Evolutionary conservation across 2,113 vertebrate species (phyloP), one percentile per base, ranked within the genome.

Genomic region (Chloroceryle aenea): DNA sequence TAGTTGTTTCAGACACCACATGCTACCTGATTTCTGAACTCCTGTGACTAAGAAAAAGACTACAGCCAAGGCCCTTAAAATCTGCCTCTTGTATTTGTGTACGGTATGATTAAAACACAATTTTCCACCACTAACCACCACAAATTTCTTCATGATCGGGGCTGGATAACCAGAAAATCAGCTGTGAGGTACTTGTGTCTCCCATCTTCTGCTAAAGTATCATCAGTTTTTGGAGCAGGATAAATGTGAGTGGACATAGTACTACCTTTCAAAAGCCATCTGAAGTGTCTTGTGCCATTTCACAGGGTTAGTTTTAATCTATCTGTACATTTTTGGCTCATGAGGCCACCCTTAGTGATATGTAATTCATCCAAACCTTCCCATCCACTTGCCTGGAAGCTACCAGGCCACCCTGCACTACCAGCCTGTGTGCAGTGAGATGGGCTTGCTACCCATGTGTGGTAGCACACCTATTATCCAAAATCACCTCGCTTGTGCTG

Each of bases 401-500:
- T 48, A 48, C 47, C 47, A 52, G 50, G 50, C 42, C 20, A 42
- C 9, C 58, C 58, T 36, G 66, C 19, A 4, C 27, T 48, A 72
- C 26, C 40, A 58, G 26, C 45, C 26, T 43, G 9, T 14, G 34
- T 43, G 20, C 1, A 0, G 19, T 23, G 30, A 87, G 45, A 47
- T 55, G 32, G 47, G 52, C 40, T 66, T 48, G 38, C 29, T 36
- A 14, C 50, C 64, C 52, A 52, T 14, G 16, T 55, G 52, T 55
- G 52, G 52, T 55, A 55, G 52, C 52, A 55, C 10, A 15, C 29
- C 16, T 53, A 29, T 55, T 27, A 55, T 27, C 52, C 45, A 23
- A 59, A 47, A 71, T 59, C 30, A 18, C 36, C 29, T 58, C 0
- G 0, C 0, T 0, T 25, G 10, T 42, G 19, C 55, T 63, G 13